Evolutionary conservation across 2,113 vertebrate species (phyloP), one percentile per base, ranked within the genome.

Genomic region (Syngnathoides biaculeatus): DNA sequence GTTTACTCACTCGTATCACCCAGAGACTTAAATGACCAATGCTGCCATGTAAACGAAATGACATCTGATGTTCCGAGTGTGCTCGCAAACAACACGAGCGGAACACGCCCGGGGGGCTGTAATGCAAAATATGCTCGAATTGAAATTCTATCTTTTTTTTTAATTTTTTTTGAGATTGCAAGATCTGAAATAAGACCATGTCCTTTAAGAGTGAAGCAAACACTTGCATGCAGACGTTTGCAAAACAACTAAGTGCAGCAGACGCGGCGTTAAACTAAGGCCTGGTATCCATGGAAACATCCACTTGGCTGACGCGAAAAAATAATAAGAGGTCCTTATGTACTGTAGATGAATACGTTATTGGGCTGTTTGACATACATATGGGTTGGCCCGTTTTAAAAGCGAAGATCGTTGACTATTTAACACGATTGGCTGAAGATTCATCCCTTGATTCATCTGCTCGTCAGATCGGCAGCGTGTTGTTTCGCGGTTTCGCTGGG

Each of bases 221-320:
- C n/a, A 45, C 48, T 64, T 76, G 78, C 61, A 11, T n/a, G 52
- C 73, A 57, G 69, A 73, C 60, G 40, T 65, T 74, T 57, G 53
- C 56, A 74, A 56, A 75, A 48, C 64, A 76, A 69, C 43, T 64
- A 77, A 77, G 79, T 75, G 72, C 78, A 65, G 74, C 75, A 77
- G 80, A 78, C 48, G n/a, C 19, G 72, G 74, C 62, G 64, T 43
- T 80, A 85, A 79, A 65, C 64, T 47, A 69, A 80, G 72, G 72
- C 53, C 57, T 26, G 4, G 87, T 89, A 85, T 81, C 86, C 86
- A 88, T 88, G 86, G 89, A 86, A 90, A 91, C 85, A 39, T 84
- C 70, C 80, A 86, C 85, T 88, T 85, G 87, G 80, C 79, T 86
- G 84, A 79, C 71, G 84, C 68, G 66, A 59, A 84, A 84, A 75